Evolutionary conservation across 2,113 vertebrate species (phyloP).

Genomic region (Petromus typicus): DNA sequence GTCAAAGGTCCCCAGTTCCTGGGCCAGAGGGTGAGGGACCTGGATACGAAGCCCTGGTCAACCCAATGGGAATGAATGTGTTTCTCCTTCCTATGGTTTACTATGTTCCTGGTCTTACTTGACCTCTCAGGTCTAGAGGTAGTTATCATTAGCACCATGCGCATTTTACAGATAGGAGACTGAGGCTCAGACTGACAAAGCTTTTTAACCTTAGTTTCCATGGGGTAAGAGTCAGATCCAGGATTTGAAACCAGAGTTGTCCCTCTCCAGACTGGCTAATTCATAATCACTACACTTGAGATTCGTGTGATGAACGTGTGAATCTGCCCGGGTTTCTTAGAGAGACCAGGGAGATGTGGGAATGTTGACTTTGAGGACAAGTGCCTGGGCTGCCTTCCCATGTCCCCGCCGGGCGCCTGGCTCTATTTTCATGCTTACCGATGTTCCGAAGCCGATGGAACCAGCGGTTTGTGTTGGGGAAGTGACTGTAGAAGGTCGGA

Average conservation of each 20-base stretch:
- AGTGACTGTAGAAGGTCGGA: conserved; percentile 93
- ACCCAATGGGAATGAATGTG: neutral
- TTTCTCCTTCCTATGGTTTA: neutral
- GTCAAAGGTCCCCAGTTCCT: neutral
- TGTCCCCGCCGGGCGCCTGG: neutral
- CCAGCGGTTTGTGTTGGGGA: conserved; percentile 92
- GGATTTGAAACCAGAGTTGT: neutral
- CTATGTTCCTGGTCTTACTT: neutral
- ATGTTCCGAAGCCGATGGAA: conserved; percentile 91
- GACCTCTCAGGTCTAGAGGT: neutral
- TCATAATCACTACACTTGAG: neutral
- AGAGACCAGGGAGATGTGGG: neutral
- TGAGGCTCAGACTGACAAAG: neutral
- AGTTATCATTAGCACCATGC: neutral
- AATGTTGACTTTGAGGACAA: neutral
- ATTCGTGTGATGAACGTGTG: neutral
- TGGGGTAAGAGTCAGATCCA: neutral
- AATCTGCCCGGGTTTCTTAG: neutral
- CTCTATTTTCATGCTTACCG: conserved; percentile 81
- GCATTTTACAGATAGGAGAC: conserved; percentile 33
- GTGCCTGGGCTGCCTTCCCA: accelerated
- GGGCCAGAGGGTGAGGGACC: neutral
- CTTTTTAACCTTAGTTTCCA: neutral
- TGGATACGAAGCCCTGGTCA: neutral
- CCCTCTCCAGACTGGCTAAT: neutral